A percentile compares a stretch with the other conserved stretches of the same genome.
phyloP scores from a whole-genome alignment of 2,888 invertebrate species.

The Cetonia aurata region DNA sequence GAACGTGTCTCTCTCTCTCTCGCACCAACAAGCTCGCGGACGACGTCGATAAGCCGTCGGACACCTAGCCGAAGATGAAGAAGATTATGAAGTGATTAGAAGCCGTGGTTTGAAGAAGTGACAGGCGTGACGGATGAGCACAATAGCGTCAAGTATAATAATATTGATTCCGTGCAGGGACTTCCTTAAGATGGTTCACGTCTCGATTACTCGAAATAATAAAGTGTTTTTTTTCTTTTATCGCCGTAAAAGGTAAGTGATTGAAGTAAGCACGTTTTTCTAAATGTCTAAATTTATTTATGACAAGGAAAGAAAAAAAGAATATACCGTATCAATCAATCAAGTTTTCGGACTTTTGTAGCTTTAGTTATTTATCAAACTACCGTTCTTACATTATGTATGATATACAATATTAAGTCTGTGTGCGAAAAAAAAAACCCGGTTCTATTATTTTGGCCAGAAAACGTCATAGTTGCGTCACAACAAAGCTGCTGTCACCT shows the following conservation, averaged over 20 bases:
- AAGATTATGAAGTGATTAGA: constrained; percentile 35
- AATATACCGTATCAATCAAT: too few species aligned
- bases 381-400: too few species aligned
- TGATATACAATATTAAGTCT: too few species aligned
- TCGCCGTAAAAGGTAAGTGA: constrained; percentile 3
- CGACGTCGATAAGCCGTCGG: constrained; percentile 32
- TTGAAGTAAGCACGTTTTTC: too few species aligned
- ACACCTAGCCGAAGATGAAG: constrained; percentile 31
- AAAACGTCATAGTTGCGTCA: too few species aligned
- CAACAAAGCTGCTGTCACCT: too few species aligned
- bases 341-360: too few species aligned
- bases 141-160: not conserved
- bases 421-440: too few species aligned
- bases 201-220: not conserved
- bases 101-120: constrained; percentile 9
- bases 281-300: too few species aligned
- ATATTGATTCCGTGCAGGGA: not conserved
- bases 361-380: too few species aligned
- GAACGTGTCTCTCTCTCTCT: not conserved
- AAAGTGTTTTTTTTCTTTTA: not conserved
- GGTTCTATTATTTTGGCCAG: too few species aligned
- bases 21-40: constrained; percentile 6
- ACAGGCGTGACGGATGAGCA: not conserved
- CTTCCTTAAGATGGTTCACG: not conserved
- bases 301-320: too few species aligned